These are phyloP conservation scores for Numenius phaeopus DNA, from an alignment of 2,797 vertebrate genomes.

Conservation along the genomic window DNA sequence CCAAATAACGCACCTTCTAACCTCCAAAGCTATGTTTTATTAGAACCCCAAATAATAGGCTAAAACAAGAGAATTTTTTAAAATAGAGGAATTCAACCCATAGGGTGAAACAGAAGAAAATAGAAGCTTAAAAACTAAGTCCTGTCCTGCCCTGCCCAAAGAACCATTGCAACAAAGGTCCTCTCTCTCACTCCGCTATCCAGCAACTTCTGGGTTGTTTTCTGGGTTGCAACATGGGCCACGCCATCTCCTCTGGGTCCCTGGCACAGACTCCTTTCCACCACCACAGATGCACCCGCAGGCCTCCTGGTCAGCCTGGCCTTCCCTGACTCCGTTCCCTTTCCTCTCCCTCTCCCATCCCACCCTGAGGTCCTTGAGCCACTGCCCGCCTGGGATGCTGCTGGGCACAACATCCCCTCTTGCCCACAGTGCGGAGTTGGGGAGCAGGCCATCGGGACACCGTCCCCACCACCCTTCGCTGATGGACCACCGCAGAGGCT, in stretches of 20 bases:
- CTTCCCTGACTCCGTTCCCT: rapidly evolving
- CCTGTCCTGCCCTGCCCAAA: not conserved
- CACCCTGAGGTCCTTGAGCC: rapidly evolving
- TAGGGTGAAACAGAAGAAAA: not conserved
- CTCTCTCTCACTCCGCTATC: not conserved
- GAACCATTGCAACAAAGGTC: not conserved
- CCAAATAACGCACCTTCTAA: not conserved
- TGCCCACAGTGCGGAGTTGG: not conserved
- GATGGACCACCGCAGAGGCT: rapidly evolving
- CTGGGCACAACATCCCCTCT: not conserved
- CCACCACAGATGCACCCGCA: rapidly evolving
- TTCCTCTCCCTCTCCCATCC: not conserved
- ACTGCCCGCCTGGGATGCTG: not conserved
- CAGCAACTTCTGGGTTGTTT: not conserved
- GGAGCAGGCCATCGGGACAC: rapidly evolving
- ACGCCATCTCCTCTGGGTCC: rapidly evolving
- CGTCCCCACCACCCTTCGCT: rapidly evolving
- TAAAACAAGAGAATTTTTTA: not conserved
- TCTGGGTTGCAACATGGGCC: not conserved
- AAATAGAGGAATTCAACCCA: not conserved
- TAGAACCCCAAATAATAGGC: not conserved
- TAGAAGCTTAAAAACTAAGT: not conserved
- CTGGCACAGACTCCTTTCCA: not conserved
- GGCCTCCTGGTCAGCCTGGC: rapidly evolving
- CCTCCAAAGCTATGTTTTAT: not conserved